These are phyloP conservation scores for Mantis religiosa DNA, from an alignment of 2,888 invertebrate genomes.

Conservation along the genomic window DNA sequence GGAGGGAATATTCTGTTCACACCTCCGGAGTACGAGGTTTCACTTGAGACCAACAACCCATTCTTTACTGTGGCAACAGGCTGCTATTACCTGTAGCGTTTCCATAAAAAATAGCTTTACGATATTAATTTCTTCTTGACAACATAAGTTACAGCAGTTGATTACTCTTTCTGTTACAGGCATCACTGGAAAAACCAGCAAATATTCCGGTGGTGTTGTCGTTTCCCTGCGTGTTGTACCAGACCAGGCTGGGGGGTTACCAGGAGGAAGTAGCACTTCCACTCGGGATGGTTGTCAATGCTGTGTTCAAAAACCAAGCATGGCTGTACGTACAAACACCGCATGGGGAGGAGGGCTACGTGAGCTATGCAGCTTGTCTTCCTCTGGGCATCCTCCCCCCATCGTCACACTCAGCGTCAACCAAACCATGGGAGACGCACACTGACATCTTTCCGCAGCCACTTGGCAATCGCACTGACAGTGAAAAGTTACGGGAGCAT, in stretches of 20 bases:
- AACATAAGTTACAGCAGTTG: neutral
- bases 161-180: constrained; percentile 45
- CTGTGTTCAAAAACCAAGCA: constrained; percentile 77
- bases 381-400: constrained; percentile 71
- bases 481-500: constrained; percentile 58
- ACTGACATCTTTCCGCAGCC: constrained; percentile 78
- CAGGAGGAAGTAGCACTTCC: constrained; percentile 46
- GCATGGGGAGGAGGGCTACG: constrained; percentile 79
- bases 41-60: too few relatives aligned
- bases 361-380: constrained; percentile 70
- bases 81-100: too few relatives aligned
- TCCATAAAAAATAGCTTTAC: too few relatives aligned
- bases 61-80: too few relatives aligned
- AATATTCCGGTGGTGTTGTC: constrained; percentile 73
- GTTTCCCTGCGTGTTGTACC: constrained; percentile 38
- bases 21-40: too few relatives aligned
- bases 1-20: too few relatives aligned
- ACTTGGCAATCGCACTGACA: constrained; percentile 69
- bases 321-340: constrained; percentile 85
- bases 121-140: too few relatives aligned
- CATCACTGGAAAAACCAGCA: constrained; percentile 73
- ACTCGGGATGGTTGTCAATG: constrained; percentile 80
- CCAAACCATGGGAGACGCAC: constrained; percentile 72
- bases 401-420: constrained; percentile 42
- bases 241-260: constrained; percentile 37